A percentile compares a stretch with the other conserved stretches of the same genome.
Conservation (phyloP, 2,113 vertebrate species). For the Catharus fuscescens region DNA sequence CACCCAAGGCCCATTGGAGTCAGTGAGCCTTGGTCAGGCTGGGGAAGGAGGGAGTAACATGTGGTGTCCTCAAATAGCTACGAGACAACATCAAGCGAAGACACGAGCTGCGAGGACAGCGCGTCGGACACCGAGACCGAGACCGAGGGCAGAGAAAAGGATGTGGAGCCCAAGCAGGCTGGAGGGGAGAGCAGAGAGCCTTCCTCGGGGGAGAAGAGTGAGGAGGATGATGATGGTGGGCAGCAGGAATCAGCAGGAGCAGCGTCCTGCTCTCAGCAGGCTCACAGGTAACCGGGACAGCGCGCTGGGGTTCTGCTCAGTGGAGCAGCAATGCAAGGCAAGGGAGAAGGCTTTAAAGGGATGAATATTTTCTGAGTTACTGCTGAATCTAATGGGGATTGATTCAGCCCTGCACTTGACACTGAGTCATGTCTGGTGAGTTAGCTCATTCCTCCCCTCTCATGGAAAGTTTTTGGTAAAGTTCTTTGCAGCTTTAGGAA, state of each 20-base stretch:
- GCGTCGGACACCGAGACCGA: constrained; percentile 63
- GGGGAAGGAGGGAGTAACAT: constrained; percentile 33
- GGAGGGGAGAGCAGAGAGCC: background rate
- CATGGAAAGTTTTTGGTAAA: background rate
- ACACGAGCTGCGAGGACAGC: constrained; percentile 89
- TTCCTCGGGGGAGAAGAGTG: accelerated
- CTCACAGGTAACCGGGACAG: constrained; percentile 61
- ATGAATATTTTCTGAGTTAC: background rate
- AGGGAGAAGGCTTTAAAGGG: background rate
- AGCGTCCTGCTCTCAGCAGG: background rate
- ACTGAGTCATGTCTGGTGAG: constrained; percentile 5
- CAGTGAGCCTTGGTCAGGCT: constrained; percentile 24
- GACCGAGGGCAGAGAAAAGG: constrained; percentile 34
- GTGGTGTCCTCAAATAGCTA: constrained; percentile 81
- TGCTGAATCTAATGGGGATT: background rate
- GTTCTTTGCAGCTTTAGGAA: background rate
- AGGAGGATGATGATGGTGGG: background rate
- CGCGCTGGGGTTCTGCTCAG: accelerated
- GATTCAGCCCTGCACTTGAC: background rate
- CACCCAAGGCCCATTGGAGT: constrained; percentile 35
- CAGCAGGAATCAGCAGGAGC: background rate
- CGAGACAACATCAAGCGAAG: constrained; percentile 95
- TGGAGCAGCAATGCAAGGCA: background rate
- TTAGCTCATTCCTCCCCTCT: constrained; percentile 17
- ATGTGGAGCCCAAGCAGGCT: background rate